Evolutionary conservation across 2,797 vertebrate genomes (phyloP), one percentile per base, ranked within the genome.

Genomic region (Poecile montanus): DNA sequence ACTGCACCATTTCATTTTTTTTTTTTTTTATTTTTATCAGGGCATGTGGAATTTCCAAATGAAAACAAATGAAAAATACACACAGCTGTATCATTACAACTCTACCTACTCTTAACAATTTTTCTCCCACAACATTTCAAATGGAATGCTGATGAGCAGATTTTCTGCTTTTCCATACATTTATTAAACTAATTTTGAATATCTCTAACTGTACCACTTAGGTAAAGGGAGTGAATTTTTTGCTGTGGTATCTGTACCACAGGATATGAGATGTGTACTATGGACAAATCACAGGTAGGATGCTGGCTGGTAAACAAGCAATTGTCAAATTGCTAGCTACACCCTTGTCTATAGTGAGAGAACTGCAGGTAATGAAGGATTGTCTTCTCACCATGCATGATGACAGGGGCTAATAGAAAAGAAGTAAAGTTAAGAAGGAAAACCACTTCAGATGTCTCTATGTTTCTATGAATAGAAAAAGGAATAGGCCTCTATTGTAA

Each of bases 401-500:
- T 32, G 71, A 36, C 38, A 86, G 21, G 25, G 16, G 13, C 57
- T 92, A 88, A 86, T 63, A 88, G 74, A 85, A 86, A 92, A 92
- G n/a, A 74, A 93, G 75, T 86, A 94, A 89, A 63, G 45, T 70
- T 65, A 86, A 84, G 83, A 86, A 73, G 74, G 44, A 93, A 73
- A 85, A 86, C 7, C 21, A 45, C 42, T 71, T 72, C 85, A 67
- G 20, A 32, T 57, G 32, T 78, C 22, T 75, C 34, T 50, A 2
- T 73, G 38, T 40, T 40, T 40, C 38, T 40, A 81, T 71, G 44
- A 89, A 91, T 87, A 91, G 83, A 51, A 79, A 82, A 94, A 87
- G 72, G 32, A 92, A 58, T 48, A 84, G 67, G 72, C 80, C 83
- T 86, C 76, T 70, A 70, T 88, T 92, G 88, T 95, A 74, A 92